Base-by-base conservation (phyloP, 2,888 invertebrate species). In the Cosmia trapezina region DNA sequence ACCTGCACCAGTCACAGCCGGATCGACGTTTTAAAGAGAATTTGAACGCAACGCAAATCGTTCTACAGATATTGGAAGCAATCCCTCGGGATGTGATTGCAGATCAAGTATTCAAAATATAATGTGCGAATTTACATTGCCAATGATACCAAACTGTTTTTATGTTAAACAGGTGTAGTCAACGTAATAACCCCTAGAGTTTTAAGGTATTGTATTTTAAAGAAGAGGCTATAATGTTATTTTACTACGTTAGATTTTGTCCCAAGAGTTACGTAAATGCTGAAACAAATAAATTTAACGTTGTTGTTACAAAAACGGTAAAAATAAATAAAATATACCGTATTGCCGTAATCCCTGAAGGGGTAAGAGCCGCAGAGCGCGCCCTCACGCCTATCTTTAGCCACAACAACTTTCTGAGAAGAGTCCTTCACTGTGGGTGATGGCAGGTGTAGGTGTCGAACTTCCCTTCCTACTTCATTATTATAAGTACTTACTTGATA, bases 11-110 rank as follows among this genome's bases (percentile, higher is more conserved):
- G 88, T 86, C 86, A 84, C 78, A 86, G 89, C 47, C 79, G 62
- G 74, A 91, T 91, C 90, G 88, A 89, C 90, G 89, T 88, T 93
- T 91, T 89, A 93, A 91, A 92, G 90, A 89, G 90, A 91, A 92
- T 91, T 91, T 88, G 86, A 91, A 91, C 88, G 88, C 88, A 88
- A 86, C 83, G 89, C 86, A 92, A 91, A 91, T 91, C 89, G 89
- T 84, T 90, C 84, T 84, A 84, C 83, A 89, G 91, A 90, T 91
- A 92, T 92, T 91, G 90, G 88, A 86, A 87, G 87, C 84, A 82
- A 87, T 82, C 91, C 90, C 90, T 84, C 66, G 87, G 85, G 91
- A 89, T 80, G 80, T 83, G 85, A 90, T 88, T 88, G 84, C 83
- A 83, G 87, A 90, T 90, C 88, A 88, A 89, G 83, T 81, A 83